phyloP scores from a whole-genome alignment of 2,113 vertebrate species.

The Heptranchias perlo region DNA sequence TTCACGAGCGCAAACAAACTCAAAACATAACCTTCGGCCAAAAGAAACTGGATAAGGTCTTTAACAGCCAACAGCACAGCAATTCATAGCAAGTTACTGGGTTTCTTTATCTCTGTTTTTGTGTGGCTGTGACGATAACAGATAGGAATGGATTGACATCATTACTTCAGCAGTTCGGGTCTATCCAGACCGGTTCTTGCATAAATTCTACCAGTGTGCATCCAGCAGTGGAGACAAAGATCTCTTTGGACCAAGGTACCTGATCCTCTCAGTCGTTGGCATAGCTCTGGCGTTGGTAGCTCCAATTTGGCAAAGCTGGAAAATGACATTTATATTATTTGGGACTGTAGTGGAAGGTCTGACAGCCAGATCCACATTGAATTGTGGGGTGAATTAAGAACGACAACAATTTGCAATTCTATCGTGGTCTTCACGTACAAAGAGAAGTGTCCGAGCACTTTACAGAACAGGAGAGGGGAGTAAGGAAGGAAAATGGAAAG shows the following conservation, averaged over 20 bases:
- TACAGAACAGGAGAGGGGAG: not conserved
- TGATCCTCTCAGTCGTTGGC: not conserved
- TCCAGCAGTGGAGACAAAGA: not conserved
- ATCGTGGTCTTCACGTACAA: not conserved
- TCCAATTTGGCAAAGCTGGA: not conserved
- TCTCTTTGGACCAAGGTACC: not conserved
- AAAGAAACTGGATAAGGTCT: slow-evolving; percentile 3
- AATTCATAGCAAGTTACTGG: slow-evolving; percentile 8
- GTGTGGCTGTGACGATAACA: not conserved
- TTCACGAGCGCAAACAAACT: slow-evolving; percentile 3
- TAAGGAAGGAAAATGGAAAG: not conserved
- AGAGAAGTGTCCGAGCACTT: not conserved
- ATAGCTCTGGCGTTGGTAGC: not conserved
- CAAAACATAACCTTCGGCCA: not conserved
- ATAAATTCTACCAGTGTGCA: not conserved
- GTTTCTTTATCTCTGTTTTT: slow-evolving; percentile 7
- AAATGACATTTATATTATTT: not conserved
- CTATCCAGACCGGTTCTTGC: not conserved
- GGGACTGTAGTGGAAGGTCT: not conserved
- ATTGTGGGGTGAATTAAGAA: not conserved
- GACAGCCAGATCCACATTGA: not conserved
- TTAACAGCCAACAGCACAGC: slow-evolving; percentile 15
- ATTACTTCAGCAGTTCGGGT: not conserved
- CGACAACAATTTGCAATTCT: not conserved
- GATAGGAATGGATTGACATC: slow-evolving; percentile 14